phyloP scores from a whole-genome alignment of 2,797 vertebrate species.

The Champsocephalus gunnari region DNA sequence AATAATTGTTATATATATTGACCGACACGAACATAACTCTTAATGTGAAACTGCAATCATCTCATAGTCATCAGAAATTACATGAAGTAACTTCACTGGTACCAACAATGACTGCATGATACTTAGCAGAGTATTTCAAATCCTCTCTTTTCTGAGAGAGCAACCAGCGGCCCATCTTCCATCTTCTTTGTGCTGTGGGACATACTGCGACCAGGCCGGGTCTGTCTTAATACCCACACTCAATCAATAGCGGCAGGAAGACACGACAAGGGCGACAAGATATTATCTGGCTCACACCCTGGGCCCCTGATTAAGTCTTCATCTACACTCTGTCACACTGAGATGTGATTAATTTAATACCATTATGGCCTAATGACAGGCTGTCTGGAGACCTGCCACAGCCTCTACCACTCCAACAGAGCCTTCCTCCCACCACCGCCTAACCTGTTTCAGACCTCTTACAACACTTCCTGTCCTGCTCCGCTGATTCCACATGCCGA shows the following conservation, averaged over 20 bases:
- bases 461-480: slow-evolving; percentile 42
- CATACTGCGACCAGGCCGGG: slow-evolving; percentile 75
- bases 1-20: slow-evolving; percentile 12
- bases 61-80: slow-evolving; percentile 23
- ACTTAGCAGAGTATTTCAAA: slow-evolving; percentile 26
- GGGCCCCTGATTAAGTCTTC: slow-evolving; percentile 88
- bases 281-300: slow-evolving; percentile 89
- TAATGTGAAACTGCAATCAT: slow-evolving; percentile 16
- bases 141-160: slow-evolving; percentile 32
- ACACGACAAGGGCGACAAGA: slow-evolving; percentile 89
- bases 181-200: slow-evolving; percentile 69
- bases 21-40: slow-evolving; percentile 15
- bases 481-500: slow-evolving; percentile 55
- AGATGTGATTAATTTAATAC: slow-evolving; percentile 91
- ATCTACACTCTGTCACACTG: slow-evolving; percentile 88
- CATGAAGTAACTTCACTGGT: slow-evolving; percentile 9
- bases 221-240: slow-evolving; percentile 85
- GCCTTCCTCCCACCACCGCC: slow-evolving; percentile 60
- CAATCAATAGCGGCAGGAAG: slow-evolving; percentile 87
- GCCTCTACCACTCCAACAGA: slow-evolving; percentile 55
- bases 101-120: slow-evolving; percentile 14
- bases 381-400: slow-evolving; percentile 83
- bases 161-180: slow-evolving; percentile 57
- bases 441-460: slow-evolving; percentile 53
- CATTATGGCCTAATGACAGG: slow-evolving; percentile 90